phyloP scores from a whole-genome alignment of 2,113 vertebrate genomes.

The Microtus oregoni region DNA sequence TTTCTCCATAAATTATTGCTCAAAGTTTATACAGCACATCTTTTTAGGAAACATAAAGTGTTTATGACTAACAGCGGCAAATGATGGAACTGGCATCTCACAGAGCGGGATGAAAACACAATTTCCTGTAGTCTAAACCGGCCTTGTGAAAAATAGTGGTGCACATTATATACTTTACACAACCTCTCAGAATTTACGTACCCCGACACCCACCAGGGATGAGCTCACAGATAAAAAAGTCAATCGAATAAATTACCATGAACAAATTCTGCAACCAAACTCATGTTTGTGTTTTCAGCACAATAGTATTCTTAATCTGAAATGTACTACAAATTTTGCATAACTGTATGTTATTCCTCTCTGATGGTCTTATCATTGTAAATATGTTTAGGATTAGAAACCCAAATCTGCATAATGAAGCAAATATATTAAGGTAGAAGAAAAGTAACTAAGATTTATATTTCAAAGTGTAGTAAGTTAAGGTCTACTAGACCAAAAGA shows the following conservation, averaged over 20 bases:
- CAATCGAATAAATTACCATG: constrained; percentile 34
- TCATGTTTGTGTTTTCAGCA: background rate
- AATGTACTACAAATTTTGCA: background rate
- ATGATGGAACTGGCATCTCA: background rate
- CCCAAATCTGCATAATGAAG: background rate
- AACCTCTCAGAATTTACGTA: background rate
- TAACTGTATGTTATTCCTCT: background rate
- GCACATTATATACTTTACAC: background rate
- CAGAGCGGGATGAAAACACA: constrained; percentile 29
- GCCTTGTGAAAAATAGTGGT: background rate
- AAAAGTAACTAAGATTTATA: background rate
- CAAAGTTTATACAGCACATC: constrained; percentile 50
- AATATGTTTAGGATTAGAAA: background rate
- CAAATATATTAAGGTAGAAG: background rate
- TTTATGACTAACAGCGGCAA: constrained; percentile 53
- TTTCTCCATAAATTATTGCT: constrained; percentile 68
- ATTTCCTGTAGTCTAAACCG: background rate
- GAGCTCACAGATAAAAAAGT: constrained; percentile 3
- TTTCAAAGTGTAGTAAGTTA: background rate
- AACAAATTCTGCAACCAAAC: background rate
- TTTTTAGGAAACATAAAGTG: constrained; percentile 68
- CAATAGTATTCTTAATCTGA: background rate
- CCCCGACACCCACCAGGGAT: background rate
- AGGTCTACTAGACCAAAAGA: too few species aligned
- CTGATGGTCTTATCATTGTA: background rate